phyloP scores from a whole-genome alignment of 2,797 vertebrate species.

The Sebastolobus altivelis region DNA sequence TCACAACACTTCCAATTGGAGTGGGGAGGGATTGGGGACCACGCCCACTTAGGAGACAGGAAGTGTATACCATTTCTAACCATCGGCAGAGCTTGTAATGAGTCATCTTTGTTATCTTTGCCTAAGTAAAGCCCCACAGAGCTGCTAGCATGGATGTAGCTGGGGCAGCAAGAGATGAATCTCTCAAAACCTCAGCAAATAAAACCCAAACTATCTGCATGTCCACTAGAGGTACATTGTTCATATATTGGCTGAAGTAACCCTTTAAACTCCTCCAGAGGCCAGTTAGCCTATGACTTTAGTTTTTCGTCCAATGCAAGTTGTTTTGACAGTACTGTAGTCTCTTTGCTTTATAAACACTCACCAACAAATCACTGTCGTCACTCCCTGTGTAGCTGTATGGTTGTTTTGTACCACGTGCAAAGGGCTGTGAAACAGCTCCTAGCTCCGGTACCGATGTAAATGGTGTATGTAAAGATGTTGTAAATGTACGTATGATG shows the following conservation, averaged over 20 bases:
- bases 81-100: neutral
- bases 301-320: slow-evolving; percentile 16
- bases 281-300: slow-evolving; percentile 27
- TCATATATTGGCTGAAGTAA: slow-evolving; percentile 10
- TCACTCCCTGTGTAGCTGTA: slow-evolving; percentile 68
- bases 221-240: neutral
- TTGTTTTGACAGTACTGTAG: slow-evolving; percentile 45
- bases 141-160: neutral
- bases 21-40: no score
- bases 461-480: slow-evolving; percentile 76
- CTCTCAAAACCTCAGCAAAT: neutral
- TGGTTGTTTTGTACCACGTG: slow-evolving; percentile 58
- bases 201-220: neutral
- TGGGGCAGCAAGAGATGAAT: neutral
- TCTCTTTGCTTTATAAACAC: slow-evolving; percentile 52
- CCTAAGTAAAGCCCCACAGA: neutral
- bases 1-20: no score
- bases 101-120: neutral
- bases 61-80: neutral
- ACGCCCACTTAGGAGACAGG: neutral
- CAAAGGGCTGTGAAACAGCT: slow-evolving; percentile 54
- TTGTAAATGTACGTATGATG: slow-evolving; percentile 74
- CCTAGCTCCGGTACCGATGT: slow-evolving; percentile 73
- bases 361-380: slow-evolving; percentile 50
- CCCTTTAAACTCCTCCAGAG: slow-evolving; percentile 25